Evolutionary conservation across 2,888 invertebrate genomes (phyloP).

Genomic region (Polietes domitor): DNA sequence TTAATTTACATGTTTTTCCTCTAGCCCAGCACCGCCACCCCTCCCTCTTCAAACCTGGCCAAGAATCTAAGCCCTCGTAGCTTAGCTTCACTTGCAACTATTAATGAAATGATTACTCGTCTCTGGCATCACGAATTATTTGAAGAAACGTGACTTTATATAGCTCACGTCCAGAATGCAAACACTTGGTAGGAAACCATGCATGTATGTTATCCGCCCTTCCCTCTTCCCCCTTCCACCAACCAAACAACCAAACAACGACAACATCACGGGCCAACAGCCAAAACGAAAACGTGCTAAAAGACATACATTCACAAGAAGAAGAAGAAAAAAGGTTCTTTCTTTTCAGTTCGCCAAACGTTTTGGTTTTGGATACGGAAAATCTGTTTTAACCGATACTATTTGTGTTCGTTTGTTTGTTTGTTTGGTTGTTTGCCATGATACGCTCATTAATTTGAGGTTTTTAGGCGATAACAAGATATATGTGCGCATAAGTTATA

Average conservation of each 20-base stretch:
- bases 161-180: slow-evolving; percentile 58
- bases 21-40: no score
- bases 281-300: slow-evolving; percentile 54
- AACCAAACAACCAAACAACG: neutral
- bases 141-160: slow-evolving; percentile 63
- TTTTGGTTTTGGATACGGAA: slow-evolving; percentile 35
- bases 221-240: neutral
- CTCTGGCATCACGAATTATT: slow-evolving; percentile 63
- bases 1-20: neutral
- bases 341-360: neutral
- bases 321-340: slow-evolving; percentile 12
- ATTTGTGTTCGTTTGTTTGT: slow-evolving; percentile 10
- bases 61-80: neutral
- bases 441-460: slow-evolving; percentile 58
- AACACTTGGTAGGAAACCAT: slow-evolving; percentile 14
- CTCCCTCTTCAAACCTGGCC: no score
- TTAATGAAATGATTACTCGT: slow-evolving; percentile 67
- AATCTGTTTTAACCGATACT: no score
- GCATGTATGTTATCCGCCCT: neutral
- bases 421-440: neutral
- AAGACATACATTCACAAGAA: slow-evolving; percentile 31
- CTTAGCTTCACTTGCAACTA: neutral
- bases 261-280: neutral
- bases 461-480: slow-evolving; percentile 65
- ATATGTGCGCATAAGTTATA: slow-evolving; percentile 56